These are phyloP conservation scores for Acyrthosiphon pisum DNA, from an alignment of 1,140 invertebrate species.

Conservation along the genomic window DNA sequence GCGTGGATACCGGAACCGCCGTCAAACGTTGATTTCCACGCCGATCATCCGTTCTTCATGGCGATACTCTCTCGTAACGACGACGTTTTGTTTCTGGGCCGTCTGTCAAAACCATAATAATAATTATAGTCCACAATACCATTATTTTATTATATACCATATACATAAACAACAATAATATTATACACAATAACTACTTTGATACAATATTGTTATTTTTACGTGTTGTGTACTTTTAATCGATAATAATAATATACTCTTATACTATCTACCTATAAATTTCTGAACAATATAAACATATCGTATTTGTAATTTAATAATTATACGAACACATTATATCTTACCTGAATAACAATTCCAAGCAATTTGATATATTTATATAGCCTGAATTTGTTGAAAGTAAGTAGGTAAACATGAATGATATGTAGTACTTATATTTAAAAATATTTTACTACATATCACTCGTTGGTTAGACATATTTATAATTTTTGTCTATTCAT, in stretches of 20 bases:
- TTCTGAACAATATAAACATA: not conserved
- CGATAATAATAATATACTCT: not conserved
- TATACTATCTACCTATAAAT: not conserved
- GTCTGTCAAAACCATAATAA: not conserved
- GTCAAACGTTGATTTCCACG: not conserved
- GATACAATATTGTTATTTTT: not conserved
- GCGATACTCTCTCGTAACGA: not conserved
- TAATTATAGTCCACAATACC: not conserved
- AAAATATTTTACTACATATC: not conserved
- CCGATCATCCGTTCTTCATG: slow-evolving; percentile 15
- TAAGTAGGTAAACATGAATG: too few relatives aligned
- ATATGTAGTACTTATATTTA: not conserved
- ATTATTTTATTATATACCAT: not conserved
- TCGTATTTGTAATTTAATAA: not conserved
- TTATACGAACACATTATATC: not conserved
- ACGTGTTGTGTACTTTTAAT: not conserved
- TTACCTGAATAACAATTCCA: not conserved
- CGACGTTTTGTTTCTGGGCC: not conserved
- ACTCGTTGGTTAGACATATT: not conserved
- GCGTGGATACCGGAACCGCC: not conserved
- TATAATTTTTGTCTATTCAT: not conserved
- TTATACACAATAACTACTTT: not conserved
- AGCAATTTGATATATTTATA: not conserved
- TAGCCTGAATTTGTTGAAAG: too few relatives aligned
- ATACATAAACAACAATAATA: not conserved